Conservation (phyloP, 2,797 vertebrate genomes). For the Rhinophrynus dorsalis region DNA sequence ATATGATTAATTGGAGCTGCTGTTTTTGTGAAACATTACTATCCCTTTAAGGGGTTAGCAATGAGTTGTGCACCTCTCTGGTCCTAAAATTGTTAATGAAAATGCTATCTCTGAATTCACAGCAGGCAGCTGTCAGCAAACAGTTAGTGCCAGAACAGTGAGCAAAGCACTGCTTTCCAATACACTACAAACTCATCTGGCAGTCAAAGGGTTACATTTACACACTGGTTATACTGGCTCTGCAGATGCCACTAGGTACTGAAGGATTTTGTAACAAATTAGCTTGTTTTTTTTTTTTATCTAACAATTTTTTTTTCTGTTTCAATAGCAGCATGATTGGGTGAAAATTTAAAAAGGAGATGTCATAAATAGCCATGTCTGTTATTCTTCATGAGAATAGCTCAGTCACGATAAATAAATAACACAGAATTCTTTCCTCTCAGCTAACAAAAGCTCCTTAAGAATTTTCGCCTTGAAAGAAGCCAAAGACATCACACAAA, state of each 20-base stretch:
- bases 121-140: not conserved
- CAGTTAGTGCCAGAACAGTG: too few species aligned
- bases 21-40: too few species aligned
- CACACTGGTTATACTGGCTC: not conserved
- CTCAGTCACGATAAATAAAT: conserved; percentile 37
- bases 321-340: not conserved
- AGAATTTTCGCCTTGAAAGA: conserved; percentile 20
- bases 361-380: conserved; percentile 18
- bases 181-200: too few species aligned
- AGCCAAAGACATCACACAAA: conserved; percentile 21
- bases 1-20: too few species aligned
- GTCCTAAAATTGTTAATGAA: too few species aligned
- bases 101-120: too few species aligned
- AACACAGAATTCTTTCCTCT: conserved; percentile 38
- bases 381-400: conserved; percentile 39
- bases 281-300: conserved; percentile 1
- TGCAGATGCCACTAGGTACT: not conserved
- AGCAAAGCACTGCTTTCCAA: too few species aligned
- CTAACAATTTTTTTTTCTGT: not conserved
- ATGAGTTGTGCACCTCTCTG: too few species aligned
- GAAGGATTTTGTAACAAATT: not conserved
- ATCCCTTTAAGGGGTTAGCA: too few species aligned
- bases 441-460: conserved; percentile 28
- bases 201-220: too few species aligned
- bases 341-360: conserved; percentile 9